A percentile compares a stretch with the other conserved stretches of the same genome.
Conservation (phyloP, 1,140 invertebrate species). For the Vollenhovia emeryi region DNA sequence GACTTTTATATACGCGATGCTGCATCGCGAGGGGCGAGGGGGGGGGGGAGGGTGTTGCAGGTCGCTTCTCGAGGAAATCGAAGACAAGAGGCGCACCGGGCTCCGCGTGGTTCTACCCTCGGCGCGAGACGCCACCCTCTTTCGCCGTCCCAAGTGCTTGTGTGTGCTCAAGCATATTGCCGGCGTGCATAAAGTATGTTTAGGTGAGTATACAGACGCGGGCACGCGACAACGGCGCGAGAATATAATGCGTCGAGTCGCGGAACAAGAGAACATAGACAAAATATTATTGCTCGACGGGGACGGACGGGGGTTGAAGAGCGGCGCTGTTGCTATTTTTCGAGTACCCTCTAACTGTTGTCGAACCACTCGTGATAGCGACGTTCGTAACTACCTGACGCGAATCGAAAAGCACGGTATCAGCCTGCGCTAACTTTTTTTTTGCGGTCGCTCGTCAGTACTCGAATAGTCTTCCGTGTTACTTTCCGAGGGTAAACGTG, state of each 20-base stretch:
- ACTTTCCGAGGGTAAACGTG: slow-evolving; percentile 17
- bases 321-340: slow-evolving; percentile 45
- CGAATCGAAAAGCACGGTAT: slow-evolving; percentile 40
- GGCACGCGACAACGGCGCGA: background rate
- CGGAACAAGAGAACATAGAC: slow-evolving; percentile 54
- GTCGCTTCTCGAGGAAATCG: slow-evolving; percentile 55
- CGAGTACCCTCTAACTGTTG: slow-evolving; percentile 56
- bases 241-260: slow-evolving; percentile 49
- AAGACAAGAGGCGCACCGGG: slow-evolving; percentile 58
- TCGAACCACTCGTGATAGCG: background rate
- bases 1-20: slow-evolving; percentile 52
- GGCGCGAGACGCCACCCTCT: background rate
- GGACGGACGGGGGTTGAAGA: background rate
- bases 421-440: slow-evolving; percentile 18
- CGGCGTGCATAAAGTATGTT: slow-evolving; percentile 64
- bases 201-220: slow-evolving; percentile 25
- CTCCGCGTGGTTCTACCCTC: background rate
- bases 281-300: slow-evolving; percentile 65
- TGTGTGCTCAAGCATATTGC: slow-evolving; percentile 65
- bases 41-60: background rate
- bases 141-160: background rate
- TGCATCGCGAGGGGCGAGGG: background rate
- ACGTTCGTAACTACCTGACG: slow-evolving; percentile 6
- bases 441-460: slow-evolving; percentile 7
- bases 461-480: slow-evolving; percentile 17